Conservation (phyloP, 2,888 invertebrate genomes). For the Ptilodon capucinus region DNA sequence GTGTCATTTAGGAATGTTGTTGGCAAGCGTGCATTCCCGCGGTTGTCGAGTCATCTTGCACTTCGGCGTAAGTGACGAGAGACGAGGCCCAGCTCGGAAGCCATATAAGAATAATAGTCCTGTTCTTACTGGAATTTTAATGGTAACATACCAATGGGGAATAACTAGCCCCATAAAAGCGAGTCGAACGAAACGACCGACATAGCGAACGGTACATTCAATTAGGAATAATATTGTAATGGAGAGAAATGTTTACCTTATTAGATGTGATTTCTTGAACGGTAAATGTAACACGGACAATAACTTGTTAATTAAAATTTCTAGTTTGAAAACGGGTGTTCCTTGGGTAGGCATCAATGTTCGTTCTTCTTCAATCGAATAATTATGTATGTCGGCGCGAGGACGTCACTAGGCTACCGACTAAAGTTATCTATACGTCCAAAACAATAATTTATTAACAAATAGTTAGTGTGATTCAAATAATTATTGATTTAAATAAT, state of each 20-base stretch:
- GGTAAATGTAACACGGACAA: conserved; percentile 6
- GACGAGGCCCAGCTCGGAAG: conserved; percentile 28
- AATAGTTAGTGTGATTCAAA: too few species aligned
- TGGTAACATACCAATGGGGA: not conserved
- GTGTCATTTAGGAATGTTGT: conserved; percentile 58
- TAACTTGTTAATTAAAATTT: conserved; percentile 2
- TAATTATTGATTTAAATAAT: too few species aligned
- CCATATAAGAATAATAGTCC: not conserved
- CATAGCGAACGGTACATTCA: not conserved
- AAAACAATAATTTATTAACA: too few species aligned
- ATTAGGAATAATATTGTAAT: not conserved
- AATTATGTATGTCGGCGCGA: too few species aligned
- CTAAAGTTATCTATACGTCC: too few species aligned
- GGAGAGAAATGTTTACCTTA: not conserved
- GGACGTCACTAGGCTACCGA: too few species aligned
- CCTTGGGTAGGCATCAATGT: too few species aligned
- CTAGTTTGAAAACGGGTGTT: too few species aligned
- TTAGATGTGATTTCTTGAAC: not conserved
- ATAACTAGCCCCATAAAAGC: not conserved
- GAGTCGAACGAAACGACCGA: not conserved
- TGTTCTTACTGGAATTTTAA: not conserved
- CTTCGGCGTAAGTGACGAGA: conserved; percentile 58
- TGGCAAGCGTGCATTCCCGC: conserved; percentile 60
- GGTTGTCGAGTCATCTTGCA: conserved; percentile 57
- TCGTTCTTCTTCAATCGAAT: too few species aligned